Conservation (phyloP, 2,888 invertebrate species). For the Drosophila subsilvestris region DNA sequence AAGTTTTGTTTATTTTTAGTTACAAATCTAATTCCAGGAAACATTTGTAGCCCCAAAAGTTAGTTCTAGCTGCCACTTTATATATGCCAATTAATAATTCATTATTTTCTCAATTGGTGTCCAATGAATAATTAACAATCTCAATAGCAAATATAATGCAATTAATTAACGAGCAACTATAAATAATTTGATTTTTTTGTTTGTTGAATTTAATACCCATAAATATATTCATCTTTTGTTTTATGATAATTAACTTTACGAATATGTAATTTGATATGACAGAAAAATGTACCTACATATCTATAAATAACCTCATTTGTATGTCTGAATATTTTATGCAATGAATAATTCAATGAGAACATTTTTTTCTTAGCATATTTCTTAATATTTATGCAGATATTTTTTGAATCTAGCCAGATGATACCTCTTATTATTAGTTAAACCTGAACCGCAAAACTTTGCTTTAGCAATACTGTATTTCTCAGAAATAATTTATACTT, state of each 20-base stretch:
- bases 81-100: background rate
- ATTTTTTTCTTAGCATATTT: background rate
- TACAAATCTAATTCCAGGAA: background rate
- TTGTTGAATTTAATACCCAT: too few species aligned
- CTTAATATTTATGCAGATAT: background rate
- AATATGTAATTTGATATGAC: background rate
- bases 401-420: background rate
- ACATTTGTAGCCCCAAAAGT: background rate
- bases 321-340: background rate
- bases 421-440: too few species aligned
- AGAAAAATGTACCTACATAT: too few species aligned
- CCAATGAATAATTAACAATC: background rate
- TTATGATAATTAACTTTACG: background rate
- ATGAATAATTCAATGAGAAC: background rate
- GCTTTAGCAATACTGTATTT: conserved; percentile 18
- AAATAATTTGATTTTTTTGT: background rate
- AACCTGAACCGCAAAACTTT: conserved; percentile 6
- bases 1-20: background rate
- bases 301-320: background rate
- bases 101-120: background rate
- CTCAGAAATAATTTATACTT: conserved; percentile 32
- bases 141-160: background rate
- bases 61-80: background rate
- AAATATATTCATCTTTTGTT: background rate
- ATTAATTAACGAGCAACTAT: background rate